Conservation (phyloP, 2,888 invertebrate genomes). For the Agonopterix arenella region DNA sequence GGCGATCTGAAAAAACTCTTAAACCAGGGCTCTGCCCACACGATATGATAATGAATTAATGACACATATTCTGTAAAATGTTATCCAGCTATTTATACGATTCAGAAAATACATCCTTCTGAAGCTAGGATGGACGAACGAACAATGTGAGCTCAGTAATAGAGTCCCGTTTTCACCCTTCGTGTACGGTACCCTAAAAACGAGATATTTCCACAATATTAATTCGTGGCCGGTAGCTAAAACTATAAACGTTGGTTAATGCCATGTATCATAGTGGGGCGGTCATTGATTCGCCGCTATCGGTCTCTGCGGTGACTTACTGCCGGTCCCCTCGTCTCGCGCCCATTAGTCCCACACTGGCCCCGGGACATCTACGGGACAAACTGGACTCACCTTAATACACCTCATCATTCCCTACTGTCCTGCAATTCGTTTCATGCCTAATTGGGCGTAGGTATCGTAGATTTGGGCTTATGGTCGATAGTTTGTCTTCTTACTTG, state of each 20-base stretch:
- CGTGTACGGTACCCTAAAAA: slow-evolving; percentile 36
- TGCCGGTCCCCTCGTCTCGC: slow-evolving; percentile 52
- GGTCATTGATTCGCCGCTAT: slow-evolving; percentile 73
- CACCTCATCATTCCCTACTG: slow-evolving; percentile 54
- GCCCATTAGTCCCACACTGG: slow-evolving; percentile 44
- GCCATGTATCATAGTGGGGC: slow-evolving; percentile 70
- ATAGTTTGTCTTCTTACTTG: slow-evolving; percentile 24
- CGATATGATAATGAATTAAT: too few relatives aligned
- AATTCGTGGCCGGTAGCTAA: slow-evolving; percentile 57
- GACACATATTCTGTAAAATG: too few relatives aligned
- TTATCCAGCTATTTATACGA: too few relatives aligned
- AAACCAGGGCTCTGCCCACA: too few relatives aligned
- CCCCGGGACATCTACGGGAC: slow-evolving; percentile 15
- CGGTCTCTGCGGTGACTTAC: slow-evolving; percentile 65
- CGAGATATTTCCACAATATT: slow-evolving; percentile 61
- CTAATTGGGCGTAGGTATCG: slow-evolving; percentile 77
- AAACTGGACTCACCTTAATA: slow-evolving; percentile 32
- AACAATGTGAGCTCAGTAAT: not conserved
- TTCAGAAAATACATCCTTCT: too few relatives aligned
- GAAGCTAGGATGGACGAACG: too few relatives aligned
- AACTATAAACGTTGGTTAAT: slow-evolving; percentile 70
- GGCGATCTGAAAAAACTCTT: too few relatives aligned
- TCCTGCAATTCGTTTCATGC: slow-evolving; percentile 65
- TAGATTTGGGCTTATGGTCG: slow-evolving; percentile 33
- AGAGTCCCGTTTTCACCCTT: too few relatives aligned